Base-by-base conservation (phyloP, 2,113 vertebrate species). In the Pagrus major region DNA sequence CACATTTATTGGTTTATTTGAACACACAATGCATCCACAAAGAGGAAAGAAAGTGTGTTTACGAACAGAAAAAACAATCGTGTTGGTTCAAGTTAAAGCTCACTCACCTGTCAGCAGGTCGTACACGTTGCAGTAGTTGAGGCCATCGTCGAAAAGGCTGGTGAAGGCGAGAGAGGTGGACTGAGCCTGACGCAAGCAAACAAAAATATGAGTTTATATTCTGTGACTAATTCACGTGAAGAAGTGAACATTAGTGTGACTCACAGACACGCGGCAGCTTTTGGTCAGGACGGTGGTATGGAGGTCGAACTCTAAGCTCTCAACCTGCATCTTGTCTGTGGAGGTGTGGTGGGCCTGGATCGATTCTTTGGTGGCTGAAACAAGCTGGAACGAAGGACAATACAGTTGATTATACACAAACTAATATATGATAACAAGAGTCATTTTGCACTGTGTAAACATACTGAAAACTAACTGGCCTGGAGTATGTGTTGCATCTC, bases 121-220 rank as follows among this genome's bases (percentile, higher is more conserved):
- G 64, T 44, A 23, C 7, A 77, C 73, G 77, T 86, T 89, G 46
- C 88, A 89, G 71, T 86, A 78, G 41, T 76, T 87, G 33, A 81
- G 63, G 6, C 70, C 80, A 10, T 15, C 11, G 0, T 83, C 71
- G 2, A 83, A 25, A 25, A 56, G 52, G 23, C 39, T 71, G 46
- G 51, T 33, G 59, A 59, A 63, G 8, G n/a, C 15, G 9, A 76
- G 20, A 39, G 78, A 85, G 3, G 9, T 2, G 6, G 81, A 89
- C 56, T 16, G 23, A 11, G 74, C 81, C 84, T 82, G 71, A n/a
- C 39, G 1, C 12, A 67, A 27, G 76, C 9, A 23, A 39, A 27
- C 9, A 52, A 59, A 35, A 44, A 9, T 6, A 1, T 29, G 2
- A 20, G 1, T 56, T 55, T 12, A n/a, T 21, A 16, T 39, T 47